These are phyloP conservation scores for Bradypodion ventrale DNA, from an alignment of 2,797 vertebrate genomes.

Conservation along the genomic window DNA sequence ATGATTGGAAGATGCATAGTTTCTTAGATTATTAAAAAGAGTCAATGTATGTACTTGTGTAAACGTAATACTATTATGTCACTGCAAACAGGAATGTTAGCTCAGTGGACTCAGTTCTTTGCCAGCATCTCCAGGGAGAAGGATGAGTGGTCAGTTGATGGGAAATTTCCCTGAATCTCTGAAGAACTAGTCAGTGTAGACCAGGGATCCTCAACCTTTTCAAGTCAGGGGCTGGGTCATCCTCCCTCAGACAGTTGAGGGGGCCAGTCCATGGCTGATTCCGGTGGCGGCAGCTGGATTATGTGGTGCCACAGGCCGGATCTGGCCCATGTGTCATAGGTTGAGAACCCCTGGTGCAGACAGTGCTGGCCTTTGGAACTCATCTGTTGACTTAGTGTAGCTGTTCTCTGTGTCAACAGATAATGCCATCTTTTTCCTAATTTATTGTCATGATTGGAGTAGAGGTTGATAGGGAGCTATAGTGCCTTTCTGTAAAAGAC, in stretches of 20 bases:
- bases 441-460: neutral
- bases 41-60: neutral
- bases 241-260: no score
- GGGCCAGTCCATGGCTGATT: no score
- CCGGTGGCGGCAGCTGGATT: no score
- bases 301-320: no score
- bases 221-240: no score
- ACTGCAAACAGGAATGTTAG: neutral
- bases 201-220: no score
- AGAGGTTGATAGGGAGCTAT: neutral
- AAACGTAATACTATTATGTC: neutral
- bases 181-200: neutral
- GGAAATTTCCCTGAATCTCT: neutral
- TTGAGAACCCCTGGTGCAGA: no score
- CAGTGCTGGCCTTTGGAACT: neutral
- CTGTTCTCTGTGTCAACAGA: neutral
- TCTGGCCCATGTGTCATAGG: no score
- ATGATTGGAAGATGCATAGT: neutral
- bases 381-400: neutral
- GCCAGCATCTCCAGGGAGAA: neutral
- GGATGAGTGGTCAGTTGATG: no score
- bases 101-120: neutral
- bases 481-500: neutral
- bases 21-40: neutral
- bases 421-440: neutral